phyloP scores from a whole-genome alignment of 2,113 vertebrate genomes.

The Anser brachyrhynchus region DNA sequence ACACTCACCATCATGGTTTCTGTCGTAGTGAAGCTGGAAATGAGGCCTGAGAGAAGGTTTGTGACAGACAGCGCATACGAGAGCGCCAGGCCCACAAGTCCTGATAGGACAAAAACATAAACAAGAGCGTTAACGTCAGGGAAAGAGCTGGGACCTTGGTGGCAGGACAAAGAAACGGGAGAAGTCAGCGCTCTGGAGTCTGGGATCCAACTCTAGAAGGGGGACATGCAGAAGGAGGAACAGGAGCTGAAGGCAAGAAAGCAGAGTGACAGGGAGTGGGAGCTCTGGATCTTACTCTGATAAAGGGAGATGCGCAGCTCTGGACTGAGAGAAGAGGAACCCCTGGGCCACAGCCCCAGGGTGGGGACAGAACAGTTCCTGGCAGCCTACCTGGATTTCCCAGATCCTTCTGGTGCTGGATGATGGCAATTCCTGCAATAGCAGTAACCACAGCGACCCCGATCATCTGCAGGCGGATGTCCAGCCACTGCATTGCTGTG shows the following conservation, averaged over 20 bases:
- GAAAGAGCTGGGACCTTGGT: background rate
- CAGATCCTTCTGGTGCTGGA: constrained; percentile 85
- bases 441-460: constrained; percentile 87
- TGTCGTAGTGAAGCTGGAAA: constrained; percentile 90
- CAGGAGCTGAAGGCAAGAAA: background rate
- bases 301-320: background rate
- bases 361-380: background rate
- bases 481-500: constrained; percentile 90
- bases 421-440: constrained; percentile 84
- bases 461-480: constrained; percentile 95
- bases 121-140: background rate
- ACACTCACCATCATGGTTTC: constrained; percentile 96
- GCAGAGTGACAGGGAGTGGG: background rate
- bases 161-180: background rate
- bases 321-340: background rate
- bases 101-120: constrained; percentile 68
- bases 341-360: background rate
- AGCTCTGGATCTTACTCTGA: background rate
- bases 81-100: constrained; percentile 90
- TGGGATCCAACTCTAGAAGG: background rate
- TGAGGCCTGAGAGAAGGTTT: constrained; percentile 86
- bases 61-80: constrained; percentile 95
- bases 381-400: constrained; percentile 85
- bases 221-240: background rate
- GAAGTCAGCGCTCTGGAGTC: background rate